Evolutionary conservation across 2,797 vertebrate species (phyloP).

Genomic region (Liasis olivaceus): DNA sequence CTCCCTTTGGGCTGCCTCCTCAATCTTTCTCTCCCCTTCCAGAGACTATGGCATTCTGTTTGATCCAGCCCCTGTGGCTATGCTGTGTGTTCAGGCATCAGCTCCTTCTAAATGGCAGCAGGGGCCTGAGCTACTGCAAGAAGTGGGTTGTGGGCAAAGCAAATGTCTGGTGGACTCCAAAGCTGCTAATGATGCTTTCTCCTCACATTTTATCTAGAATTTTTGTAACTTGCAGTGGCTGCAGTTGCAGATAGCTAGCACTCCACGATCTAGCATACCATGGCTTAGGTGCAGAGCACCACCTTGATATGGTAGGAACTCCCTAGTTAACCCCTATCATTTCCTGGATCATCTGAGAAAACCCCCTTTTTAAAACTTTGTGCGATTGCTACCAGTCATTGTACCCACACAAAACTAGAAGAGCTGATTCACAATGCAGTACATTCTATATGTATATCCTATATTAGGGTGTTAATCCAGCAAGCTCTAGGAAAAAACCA

Average conservation of each 20-base stretch:
- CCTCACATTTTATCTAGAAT: no score
- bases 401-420: no score
- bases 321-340: no score
- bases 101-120: background rate
- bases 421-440: no score
- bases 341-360: no score
- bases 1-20: background rate
- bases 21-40: background rate
- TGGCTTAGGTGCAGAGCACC: no score
- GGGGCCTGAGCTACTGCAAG: background rate
- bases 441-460: no score
- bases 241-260: background rate
- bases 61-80: background rate
- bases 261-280: no score
- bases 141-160: background rate
- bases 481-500: background rate
- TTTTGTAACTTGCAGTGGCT: background rate
- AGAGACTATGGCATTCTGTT: background rate
- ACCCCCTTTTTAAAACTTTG: no score
- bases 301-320: no score
- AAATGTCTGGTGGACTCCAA: background rate
- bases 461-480: background rate
- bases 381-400: no score
- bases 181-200: background rate
- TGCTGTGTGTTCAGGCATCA: background rate